Conservation (phyloP, 64 coral and sea anemone species). For the Montipora cactus region DNA sequence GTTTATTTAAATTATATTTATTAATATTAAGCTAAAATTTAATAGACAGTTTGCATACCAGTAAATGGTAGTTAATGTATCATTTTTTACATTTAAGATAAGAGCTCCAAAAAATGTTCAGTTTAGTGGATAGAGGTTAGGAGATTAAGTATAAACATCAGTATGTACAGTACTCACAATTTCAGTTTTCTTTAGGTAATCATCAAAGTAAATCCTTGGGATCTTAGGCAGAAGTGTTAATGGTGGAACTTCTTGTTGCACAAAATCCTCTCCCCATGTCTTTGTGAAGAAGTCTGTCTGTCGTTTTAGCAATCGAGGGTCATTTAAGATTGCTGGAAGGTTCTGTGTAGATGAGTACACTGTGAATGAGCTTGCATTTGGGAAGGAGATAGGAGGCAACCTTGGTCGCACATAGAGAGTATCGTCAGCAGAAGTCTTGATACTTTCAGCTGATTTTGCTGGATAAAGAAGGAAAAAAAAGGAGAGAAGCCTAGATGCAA, state of each 20-base stretch:
- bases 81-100: too few relatives aligned
- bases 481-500: background rate
- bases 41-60: too few relatives aligned
- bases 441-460: slow-evolving; percentile 44
- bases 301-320: slow-evolving; percentile 76
- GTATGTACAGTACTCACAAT: slow-evolving; percentile 54
- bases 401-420: slow-evolving; percentile 77
- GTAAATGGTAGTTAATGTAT: too few relatives aligned
- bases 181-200: slow-evolving; percentile 91
- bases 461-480: background rate
- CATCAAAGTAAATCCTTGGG: slow-evolving; percentile 83
- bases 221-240: slow-evolving; percentile 84
- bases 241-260: slow-evolving; percentile 77
- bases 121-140: too few relatives aligned
- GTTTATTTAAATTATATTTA: too few relatives aligned
- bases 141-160: too few relatives aligned
- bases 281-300: slow-evolving; percentile 93
- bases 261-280: slow-evolving; percentile 95
- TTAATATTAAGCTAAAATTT: too few relatives aligned
- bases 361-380: slow-evolving; percentile 81
- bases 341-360: slow-evolving; percentile 96
- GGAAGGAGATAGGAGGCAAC: slow-evolving; percentile 88
- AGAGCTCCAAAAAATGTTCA: too few relatives aligned
- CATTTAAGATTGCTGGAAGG: slow-evolving; percentile 93
- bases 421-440: slow-evolving; percentile 59